Percentiles rank a stretch among this genome's conserved stretches.
These are phyloP conservation scores for Brachyhypopomus gauderio DNA, from an alignment of 2,113 vertebrate species.

Conservation along the genomic window DNA sequence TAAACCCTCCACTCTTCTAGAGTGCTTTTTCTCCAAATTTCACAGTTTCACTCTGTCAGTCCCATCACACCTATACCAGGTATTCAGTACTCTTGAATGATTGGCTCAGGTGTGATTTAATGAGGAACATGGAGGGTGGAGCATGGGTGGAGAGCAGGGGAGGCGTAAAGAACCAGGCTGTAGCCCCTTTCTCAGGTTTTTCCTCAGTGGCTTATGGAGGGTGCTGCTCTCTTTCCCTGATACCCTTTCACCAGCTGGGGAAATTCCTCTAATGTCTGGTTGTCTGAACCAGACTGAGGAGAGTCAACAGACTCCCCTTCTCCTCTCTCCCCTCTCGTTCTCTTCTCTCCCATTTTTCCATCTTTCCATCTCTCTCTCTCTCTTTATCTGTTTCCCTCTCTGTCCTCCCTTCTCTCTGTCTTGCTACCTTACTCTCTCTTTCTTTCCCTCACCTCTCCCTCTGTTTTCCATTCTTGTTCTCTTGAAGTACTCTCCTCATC, in stretches of 20 bases:
- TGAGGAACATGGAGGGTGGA: too few relatives aligned
- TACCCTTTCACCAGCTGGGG: slow-evolving; percentile 84
- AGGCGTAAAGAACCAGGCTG: neutral
- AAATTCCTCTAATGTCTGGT: slow-evolving; percentile 89
- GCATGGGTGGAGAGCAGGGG: neutral
- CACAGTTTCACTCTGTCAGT: too few relatives aligned
- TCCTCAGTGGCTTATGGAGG: slow-evolving; percentile 1
- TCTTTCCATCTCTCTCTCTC: neutral
- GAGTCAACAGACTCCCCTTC: slow-evolving; percentile 45
- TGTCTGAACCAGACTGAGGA: slow-evolving; percentile 77
- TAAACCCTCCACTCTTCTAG: neutral
- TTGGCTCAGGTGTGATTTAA: too few relatives aligned
- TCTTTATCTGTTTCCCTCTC: too few relatives aligned
- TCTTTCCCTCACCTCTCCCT: slow-evolving; percentile 32
- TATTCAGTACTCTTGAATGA: too few relatives aligned
- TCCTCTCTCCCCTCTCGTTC: neutral
- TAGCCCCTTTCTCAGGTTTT: neutral
- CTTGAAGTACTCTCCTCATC: neutral
- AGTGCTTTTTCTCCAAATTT: too few relatives aligned
- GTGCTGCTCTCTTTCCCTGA: slow-evolving; percentile 72
- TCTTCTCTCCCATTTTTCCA: neutral
- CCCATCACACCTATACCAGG: too few relatives aligned
- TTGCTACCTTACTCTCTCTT: neutral
- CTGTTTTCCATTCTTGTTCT: slow-evolving; percentile 26
- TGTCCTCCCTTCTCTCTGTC: slow-evolving; percentile 35